phyloP scores from a whole-genome alignment of 2,888 invertebrate genomes.

The Drosophila differens region DNA sequence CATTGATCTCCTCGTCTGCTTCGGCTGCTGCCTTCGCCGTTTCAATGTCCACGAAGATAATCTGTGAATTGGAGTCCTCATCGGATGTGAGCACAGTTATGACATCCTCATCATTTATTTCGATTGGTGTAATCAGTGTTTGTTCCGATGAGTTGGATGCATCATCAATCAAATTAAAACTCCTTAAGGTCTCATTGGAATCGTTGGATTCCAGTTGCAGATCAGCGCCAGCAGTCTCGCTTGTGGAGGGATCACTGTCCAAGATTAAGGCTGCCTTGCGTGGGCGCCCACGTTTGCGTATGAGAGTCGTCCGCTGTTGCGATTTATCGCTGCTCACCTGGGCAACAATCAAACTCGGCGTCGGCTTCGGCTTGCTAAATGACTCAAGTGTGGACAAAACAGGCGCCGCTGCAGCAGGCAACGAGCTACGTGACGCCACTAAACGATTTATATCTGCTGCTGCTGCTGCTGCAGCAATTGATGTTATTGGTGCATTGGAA shows the following conservation, averaged over 20 bases:
- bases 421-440: constrained; percentile 9
- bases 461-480: constrained; percentile 1
- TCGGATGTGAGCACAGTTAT: constrained; percentile 36
- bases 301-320: constrained; percentile 8
- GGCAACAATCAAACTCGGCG: constrained; percentile 77
- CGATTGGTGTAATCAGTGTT: constrained; percentile 5
- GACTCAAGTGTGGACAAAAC: constrained; percentile 33
- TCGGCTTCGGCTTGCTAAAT: constrained; percentile 69
- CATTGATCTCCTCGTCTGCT: not conserved
- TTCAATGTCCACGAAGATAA: constrained; percentile 50
- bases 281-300: constrained; percentile 74
- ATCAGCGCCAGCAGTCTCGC: constrained; percentile 18
- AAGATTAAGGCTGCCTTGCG: constrained; percentile 33
- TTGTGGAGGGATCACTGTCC: constrained; percentile 9
- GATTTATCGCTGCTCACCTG: constrained; percentile 74
- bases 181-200: constrained; percentile 30
- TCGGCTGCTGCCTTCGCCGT: constrained; percentile 6
- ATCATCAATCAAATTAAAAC: constrained; percentile 22
- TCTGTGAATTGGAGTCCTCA: constrained; percentile 48
- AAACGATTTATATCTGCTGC: constrained; percentile 20
- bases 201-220: constrained; percentile 43
- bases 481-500: constrained; percentile 71
- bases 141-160: not conserved
- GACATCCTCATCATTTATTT: constrained; percentile 33
- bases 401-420: constrained; percentile 6